Evolutionary conservation across 2,888 invertebrate genomes (phyloP), one percentile per base, ranked within the genome.

Genomic region (Pterobdella sp.): DNA sequence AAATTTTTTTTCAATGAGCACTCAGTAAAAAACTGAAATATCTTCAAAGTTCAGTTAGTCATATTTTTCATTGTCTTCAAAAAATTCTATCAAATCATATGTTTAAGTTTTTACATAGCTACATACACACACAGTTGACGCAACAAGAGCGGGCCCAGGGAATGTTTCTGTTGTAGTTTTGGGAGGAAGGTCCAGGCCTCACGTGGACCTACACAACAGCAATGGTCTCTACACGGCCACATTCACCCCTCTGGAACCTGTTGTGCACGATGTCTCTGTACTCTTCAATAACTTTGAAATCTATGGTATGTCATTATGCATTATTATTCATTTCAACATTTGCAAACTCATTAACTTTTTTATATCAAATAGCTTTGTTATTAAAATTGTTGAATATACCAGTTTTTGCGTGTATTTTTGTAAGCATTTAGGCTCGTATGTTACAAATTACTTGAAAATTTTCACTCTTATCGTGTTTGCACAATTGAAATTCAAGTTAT

Each of bases 251-350:
- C 60, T 29, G 1, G 78, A 78, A 69, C 72, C 63, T 10, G 67
- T 31, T 10, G 68, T 73, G 0, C 94, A 94, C 82, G 93, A 93
- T 82, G 89, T 96, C 52, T 87, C 91, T 76, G 90, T 95, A 77
- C 90, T 89, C 29, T 87, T 86, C 84, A 86, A 87, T 78, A 84
- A 83, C 29, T 82, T 84, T 74, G 84, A 84, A 74, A 83, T 87
- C 72, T 83, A 85, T 76, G 86, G 85, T 75, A 2, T 68, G 3
- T 35, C 26, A 14, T 68, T 42, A 29, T n/a, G 32, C n/a, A n/a
- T n/a, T n/a, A n/a, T n/a, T n/a, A n/a, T n/a, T n/a, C n/a, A n/a
- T n/a, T n/a, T n/a, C n/a, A n/a, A n/a, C n/a, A n/a, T n/a, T n/a
- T 3, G 7, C 22, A n/a, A n/a, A n/a, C n/a, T n/a, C n/a, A n/a